Percentiles rank a stretch among this genome's conserved stretches.
Conservation (phyloP, 2,888 invertebrate species). For the Leucophenga montana region DNA sequence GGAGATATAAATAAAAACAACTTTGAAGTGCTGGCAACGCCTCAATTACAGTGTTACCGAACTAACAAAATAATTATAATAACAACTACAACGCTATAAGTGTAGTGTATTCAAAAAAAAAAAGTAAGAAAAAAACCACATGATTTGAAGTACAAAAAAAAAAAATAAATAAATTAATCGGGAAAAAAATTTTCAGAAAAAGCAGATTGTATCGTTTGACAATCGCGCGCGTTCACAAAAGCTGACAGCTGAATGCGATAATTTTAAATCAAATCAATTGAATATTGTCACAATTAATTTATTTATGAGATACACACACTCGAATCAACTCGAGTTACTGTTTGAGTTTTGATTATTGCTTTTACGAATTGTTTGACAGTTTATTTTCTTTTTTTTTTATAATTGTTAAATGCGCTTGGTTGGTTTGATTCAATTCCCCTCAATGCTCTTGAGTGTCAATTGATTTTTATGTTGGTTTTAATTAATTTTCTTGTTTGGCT, state of each 20-base stretch:
- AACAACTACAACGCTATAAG: neutral
- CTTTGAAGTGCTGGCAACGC: too few relatives aligned
- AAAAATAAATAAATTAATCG: too few relatives aligned
- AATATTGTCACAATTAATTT: conserved; percentile 71
- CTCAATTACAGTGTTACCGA: too few relatives aligned
- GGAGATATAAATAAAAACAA: too few relatives aligned
- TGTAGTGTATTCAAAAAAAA: neutral
- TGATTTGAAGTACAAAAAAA: conserved; percentile 3
- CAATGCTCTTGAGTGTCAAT: conserved; percentile 49
- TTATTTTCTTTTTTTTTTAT: conserved; percentile 5
- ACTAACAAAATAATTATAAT: neutral
- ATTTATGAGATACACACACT: conserved; percentile 59
- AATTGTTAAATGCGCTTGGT: too few relatives aligned
- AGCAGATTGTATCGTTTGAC: conserved; percentile 22
- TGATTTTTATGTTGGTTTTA: conserved; percentile 56
- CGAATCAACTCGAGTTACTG: conserved; percentile 19
- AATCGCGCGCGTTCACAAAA: conserved; percentile 23
- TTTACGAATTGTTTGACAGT: conserved; percentile 37
- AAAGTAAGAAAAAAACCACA: neutral
- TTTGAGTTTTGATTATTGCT: conserved; percentile 30
- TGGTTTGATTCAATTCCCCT: neutral
- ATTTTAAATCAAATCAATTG: conserved; percentile 69
- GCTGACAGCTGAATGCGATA: conserved; percentile 63
- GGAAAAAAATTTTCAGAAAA: neutral
- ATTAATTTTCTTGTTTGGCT: conserved; percentile 50